A percentile compares a stretch with the other conserved stretches of the same genome.
These are phyloP conservation scores for Columbina picui DNA, from an alignment of 2,113 vertebrate species.

Conservation along the genomic window DNA sequence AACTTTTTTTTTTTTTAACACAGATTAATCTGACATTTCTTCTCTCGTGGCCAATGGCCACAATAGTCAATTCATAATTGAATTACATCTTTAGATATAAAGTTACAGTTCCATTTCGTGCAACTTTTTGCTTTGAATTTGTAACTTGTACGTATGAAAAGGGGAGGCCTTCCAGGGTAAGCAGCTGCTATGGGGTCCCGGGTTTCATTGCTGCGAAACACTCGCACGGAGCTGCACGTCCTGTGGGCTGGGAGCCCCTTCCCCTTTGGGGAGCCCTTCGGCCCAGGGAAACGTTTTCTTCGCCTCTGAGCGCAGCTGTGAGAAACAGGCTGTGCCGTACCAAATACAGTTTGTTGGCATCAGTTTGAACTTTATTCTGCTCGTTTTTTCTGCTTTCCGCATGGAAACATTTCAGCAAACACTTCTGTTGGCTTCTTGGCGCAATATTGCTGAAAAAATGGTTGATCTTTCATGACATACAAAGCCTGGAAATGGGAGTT, in stretches of 20 bases:
- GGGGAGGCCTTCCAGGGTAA: neutral
- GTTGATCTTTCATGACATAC: neutral
- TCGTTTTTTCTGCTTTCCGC: neutral
- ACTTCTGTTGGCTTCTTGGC: neutral
- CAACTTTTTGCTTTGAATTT: neutral
- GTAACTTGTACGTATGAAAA: neutral
- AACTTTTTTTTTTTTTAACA: neutral
- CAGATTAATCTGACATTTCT: neutral
- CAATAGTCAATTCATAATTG: neutral
- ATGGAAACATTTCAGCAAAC: neutral
- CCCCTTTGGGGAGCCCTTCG: neutral
- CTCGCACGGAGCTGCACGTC: rapidly evolving
- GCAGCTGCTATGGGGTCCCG: rapidly evolving
- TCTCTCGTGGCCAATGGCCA: neutral
- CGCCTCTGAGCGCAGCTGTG: neutral
- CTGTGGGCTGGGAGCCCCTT: neutral
- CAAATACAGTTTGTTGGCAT: neutral
- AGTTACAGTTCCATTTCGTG: neutral
- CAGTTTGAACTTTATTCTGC: neutral
- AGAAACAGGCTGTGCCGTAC: neutral
- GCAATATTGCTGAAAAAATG: neutral
- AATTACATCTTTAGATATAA: neutral
- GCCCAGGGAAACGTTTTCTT: neutral
- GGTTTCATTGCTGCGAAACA: neutral
- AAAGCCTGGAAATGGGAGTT: neutral